phyloP scores from a whole-genome alignment of 2,888 invertebrate species.

The Oscheius sp. region DNA sequence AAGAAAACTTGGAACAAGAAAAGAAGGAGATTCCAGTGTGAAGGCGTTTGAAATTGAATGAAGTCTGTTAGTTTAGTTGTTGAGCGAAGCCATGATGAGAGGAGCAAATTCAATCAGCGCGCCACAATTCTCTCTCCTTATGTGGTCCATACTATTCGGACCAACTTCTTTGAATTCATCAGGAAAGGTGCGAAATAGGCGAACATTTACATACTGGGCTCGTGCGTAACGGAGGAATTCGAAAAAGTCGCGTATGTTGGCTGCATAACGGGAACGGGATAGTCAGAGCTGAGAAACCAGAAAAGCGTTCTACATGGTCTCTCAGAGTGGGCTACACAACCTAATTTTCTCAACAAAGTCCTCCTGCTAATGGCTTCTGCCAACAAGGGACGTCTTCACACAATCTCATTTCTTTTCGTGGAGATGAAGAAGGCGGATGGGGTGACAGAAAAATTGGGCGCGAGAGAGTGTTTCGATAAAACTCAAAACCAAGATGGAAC shows the following conservation, averaged over 20 bases:
- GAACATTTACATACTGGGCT: background rate
- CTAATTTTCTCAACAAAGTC: slow-evolving; percentile 35
- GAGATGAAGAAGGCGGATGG: too few species aligned
- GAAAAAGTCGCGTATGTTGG: background rate
- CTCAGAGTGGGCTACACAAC: slow-evolving; percentile 23
- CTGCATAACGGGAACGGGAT: background rate
- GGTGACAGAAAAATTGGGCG: too few species aligned
- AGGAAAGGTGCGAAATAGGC: slow-evolving; percentile 3
- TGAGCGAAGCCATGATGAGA: slow-evolving; percentile 37
- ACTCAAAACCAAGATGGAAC: too few species aligned
- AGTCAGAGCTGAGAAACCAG: background rate
- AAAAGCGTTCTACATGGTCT: background rate
- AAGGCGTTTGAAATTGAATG: slow-evolving; percentile 33
- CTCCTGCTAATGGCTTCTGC: slow-evolving; percentile 15
- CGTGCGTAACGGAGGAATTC: too few species aligned
- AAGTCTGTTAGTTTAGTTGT: slow-evolving; percentile 38
- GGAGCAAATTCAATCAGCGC: slow-evolving; percentile 38
- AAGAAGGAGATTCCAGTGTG: background rate
- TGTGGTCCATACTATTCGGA: slow-evolving; percentile 29
- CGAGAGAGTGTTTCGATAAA: too few species aligned
- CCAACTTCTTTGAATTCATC: slow-evolving; percentile 14
- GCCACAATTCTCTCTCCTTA: slow-evolving; percentile 35
- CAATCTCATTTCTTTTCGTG: too few species aligned
- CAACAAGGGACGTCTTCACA: too few species aligned
- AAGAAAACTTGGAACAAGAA: background rate